These are phyloP conservation scores for Bungarus multicinctus DNA, from an alignment of 2,113 vertebrate genomes.

Conservation along the genomic window DNA sequence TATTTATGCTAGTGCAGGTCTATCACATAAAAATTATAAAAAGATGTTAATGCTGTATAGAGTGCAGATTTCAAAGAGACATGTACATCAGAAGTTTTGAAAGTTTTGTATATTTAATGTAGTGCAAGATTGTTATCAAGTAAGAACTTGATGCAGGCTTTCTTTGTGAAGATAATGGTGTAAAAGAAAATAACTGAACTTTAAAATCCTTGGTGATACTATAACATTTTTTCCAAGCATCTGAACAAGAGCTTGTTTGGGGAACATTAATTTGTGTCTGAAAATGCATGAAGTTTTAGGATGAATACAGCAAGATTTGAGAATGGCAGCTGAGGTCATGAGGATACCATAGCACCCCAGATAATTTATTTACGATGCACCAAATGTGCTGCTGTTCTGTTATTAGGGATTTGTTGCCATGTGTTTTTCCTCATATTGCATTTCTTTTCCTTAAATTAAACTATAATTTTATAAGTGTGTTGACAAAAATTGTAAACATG, in stretches of 20 bases:
- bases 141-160: not conserved
- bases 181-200: not conserved
- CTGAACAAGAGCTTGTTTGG: not conserved
- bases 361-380: not conserved
- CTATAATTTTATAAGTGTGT: not conserved
- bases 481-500: not conserved
- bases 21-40: not conserved
- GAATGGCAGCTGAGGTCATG: not conserved
- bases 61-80: not conserved
- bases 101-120: not conserved
- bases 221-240: not conserved
- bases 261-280: not conserved
- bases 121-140: not conserved
- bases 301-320: not conserved
- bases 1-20: not conserved
- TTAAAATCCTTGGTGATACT: not conserved
- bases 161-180: not conserved
- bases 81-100: not conserved
- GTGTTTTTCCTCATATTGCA: not conserved
- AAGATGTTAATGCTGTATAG: not conserved
- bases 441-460: not conserved
- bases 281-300: not conserved
- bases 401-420: not conserved
- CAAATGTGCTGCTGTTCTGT: not conserved
- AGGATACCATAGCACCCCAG: not conserved